phyloP scores from a whole-genome alignment of 2,888 invertebrate genomes.

The Calameuta idolon region DNA sequence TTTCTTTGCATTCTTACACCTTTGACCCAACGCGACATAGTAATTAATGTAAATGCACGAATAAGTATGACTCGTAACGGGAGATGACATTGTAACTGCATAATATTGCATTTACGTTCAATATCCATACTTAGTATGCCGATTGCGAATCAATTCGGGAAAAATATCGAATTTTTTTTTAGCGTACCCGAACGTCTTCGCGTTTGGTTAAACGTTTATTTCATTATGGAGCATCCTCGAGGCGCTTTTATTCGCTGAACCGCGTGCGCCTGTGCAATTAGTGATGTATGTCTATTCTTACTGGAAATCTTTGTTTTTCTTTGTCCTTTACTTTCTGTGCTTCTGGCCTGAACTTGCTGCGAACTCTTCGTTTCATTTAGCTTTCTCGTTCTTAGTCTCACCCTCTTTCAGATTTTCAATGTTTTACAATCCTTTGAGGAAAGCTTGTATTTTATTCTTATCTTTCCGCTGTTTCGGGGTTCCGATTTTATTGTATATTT shows the following conservation, averaged over 20 bases:
- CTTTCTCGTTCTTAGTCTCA: not conserved
- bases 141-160: not conserved
- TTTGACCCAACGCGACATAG: constrained; percentile 27
- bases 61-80: not conserved
- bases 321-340: not conserved
- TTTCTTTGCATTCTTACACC: constrained; percentile 24
- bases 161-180: not conserved
- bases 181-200: not conserved
- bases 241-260: not conserved
- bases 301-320: not conserved
- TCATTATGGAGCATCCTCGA: not conserved
- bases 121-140: not conserved
- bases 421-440: not conserved
- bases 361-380: not conserved
- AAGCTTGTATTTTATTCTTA: not conserved
- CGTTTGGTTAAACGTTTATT: not conserved
- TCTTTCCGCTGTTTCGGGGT: not conserved
- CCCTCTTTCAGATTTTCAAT: not conserved
- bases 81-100: not conserved
- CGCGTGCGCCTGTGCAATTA: not conserved
- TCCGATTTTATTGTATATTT: not conserved
- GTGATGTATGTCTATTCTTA: not conserved
- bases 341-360: not conserved
- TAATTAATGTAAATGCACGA: constrained; percentile 29
- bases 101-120: not conserved